A percentile compares a stretch with the other conserved stretches of the same genome.
Evolutionary conservation across 2,888 invertebrate genomes (phyloP).

Genomic region (Ditylenchus weischeri): DNA sequence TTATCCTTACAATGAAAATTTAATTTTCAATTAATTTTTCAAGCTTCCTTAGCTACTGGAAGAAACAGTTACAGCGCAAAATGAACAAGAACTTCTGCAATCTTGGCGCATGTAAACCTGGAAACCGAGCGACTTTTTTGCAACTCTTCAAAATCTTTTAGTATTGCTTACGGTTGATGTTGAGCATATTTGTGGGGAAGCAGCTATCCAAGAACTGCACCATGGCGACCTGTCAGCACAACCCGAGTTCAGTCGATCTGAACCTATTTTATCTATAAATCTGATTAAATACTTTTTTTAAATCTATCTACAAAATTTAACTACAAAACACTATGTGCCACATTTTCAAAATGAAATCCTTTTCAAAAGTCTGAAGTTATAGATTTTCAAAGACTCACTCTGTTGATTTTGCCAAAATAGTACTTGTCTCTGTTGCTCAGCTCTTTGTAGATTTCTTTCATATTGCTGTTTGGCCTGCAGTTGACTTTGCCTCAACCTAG

Average conservation of each 20-base stretch:
- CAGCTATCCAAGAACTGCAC: slow-evolving; percentile 50
- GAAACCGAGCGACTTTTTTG: too few relatives aligned
- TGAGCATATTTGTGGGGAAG: slow-evolving; percentile 44
- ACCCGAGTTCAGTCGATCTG: slow-evolving; percentile 14
- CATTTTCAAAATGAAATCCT: too few relatives aligned
- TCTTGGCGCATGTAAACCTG: slow-evolving; percentile 54
- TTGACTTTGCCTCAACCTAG: slow-evolving; percentile 30
- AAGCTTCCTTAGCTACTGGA: too few relatives aligned
- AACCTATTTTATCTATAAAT: background rate
- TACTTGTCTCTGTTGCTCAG: slow-evolving; percentile 27
- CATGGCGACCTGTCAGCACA: slow-evolving; percentile 31
- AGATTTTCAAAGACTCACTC: background rate
- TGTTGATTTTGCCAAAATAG: slow-evolving; percentile 20
- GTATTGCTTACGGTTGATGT: slow-evolving; percentile 42
- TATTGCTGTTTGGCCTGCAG: slow-evolving; percentile 27
- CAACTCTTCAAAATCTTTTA: too few relatives aligned
- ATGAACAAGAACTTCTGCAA: slow-evolving; percentile 46
- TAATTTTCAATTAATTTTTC: too few relatives aligned
- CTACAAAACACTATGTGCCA: background rate
- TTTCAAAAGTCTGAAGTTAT: too few relatives aligned
- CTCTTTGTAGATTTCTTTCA: slow-evolving; percentile 21
- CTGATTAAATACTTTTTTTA: too few relatives aligned
- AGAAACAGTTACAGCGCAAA: too few relatives aligned
- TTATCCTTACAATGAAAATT: too few relatives aligned
- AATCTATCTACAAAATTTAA: too few relatives aligned